Conservation (phyloP, 37 sponge, comb jelly and placozoan genomes). For the Beroe ovata region DNA sequence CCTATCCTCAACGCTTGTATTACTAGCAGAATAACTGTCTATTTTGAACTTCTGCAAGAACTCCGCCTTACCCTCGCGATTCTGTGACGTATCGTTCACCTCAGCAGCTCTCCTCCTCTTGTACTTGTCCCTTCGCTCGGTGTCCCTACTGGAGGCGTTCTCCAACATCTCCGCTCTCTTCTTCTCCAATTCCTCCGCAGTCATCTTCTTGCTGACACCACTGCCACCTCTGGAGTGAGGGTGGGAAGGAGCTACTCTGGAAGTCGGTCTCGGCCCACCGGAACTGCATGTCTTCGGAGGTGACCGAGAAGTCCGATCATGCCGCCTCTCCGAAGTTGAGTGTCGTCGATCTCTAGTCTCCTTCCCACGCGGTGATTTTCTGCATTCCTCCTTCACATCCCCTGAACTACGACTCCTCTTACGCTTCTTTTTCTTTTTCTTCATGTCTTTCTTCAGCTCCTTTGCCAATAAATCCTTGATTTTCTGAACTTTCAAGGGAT, state of each 20-base stretch:
- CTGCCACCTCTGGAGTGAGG: neutral
- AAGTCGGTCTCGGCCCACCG: neutral
- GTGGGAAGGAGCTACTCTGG: neutral
- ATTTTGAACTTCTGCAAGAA: conserved; percentile 56
- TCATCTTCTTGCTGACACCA: conserved; percentile 45
- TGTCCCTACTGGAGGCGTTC: conserved; percentile 5
- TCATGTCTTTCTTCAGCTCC: conserved; percentile 63
- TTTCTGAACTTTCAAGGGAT: conserved; percentile 50
- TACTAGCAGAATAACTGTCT: conserved; percentile 10
- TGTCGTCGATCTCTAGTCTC: too few species aligned
- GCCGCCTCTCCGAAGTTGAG: neutral
- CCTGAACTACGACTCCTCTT: neutral
- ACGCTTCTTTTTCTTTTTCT: conserved; percentile 37
- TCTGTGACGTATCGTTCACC: conserved; percentile 1
- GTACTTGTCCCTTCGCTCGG: conserved; percentile 23
- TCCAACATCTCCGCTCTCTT: conserved; percentile 38
- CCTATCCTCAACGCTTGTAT: conserved; percentile 39
- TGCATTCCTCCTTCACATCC: too few species aligned
- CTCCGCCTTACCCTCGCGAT: conserved; percentile 52
- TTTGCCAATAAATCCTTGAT: conserved; percentile 13
- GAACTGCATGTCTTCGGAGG: neutral
- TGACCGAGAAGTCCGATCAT: neutral
- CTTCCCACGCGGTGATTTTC: too few species aligned
- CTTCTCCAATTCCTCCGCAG: conserved; percentile 37
- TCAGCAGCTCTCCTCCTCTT: neutral